These are phyloP conservation scores for Tricholaema leucomelas DNA, from an alignment of 2,113 vertebrate species.

Conservation along the genomic window DNA sequence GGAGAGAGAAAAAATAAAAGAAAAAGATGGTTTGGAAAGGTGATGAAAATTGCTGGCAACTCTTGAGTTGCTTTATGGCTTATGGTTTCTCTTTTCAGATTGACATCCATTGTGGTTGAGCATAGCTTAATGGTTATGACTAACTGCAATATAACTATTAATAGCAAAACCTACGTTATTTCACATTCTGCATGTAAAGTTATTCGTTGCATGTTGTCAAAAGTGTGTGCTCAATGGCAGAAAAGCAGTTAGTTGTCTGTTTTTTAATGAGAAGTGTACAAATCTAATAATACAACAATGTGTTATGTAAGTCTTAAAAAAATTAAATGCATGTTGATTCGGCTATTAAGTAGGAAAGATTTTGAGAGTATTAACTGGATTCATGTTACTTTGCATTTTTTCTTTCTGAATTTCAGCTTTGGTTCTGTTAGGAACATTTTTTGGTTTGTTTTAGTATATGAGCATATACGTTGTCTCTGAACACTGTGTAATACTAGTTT, in stretches of 20 bases:
- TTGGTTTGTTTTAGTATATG: neutral
- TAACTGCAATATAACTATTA: neutral
- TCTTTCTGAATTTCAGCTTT: neutral
- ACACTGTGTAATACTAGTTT: rapidly evolving
- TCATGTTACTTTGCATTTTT: neutral
- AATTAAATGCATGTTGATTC: neutral
- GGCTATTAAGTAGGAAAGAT: neutral
- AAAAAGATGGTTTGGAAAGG: neutral
- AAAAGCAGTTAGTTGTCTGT: neutral
- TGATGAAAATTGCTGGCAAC: neutral
- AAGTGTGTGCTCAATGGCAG: neutral
- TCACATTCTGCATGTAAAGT: rapidly evolving
- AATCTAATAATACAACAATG: neutral
- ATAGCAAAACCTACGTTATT: neutral
- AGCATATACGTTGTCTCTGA: neutral
- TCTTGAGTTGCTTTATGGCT: neutral
- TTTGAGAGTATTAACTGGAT: neutral
- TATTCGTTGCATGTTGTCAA: neutral
- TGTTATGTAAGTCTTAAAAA: neutral
- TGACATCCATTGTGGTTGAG: neutral
- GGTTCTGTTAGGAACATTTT: neutral
- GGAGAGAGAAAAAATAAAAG: rapidly evolving
- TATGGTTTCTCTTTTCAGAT: neutral
- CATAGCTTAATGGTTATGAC: neutral
- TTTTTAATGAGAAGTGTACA: neutral